Evolutionary conservation across 2,888 invertebrate species (phyloP), one percentile per base, ranked within the genome.

Genomic region (Dolichopus griseipennis): DNA sequence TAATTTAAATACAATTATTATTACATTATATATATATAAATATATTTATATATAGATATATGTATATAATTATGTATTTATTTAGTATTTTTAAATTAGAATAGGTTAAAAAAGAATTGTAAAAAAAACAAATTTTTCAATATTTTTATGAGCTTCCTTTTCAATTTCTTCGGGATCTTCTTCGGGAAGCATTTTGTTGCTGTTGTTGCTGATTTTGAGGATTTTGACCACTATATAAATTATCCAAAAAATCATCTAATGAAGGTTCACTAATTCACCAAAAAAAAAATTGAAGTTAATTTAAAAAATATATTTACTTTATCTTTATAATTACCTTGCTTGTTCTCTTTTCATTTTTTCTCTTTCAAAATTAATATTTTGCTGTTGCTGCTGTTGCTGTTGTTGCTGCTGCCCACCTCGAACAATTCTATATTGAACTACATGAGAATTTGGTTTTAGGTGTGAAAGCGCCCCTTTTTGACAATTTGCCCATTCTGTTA

Each of bases 401-500:
- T 80, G 78, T 66, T 79, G 79, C 65, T 80, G 79, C 68, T 80
- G 80, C 21, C 80, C 80, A 34, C 81, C 81, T 15, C 81, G 78
- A 52, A 81, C 81, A 73, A 81, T 81, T 63, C 81, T 79, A 75
- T 81, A 81, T 81, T 94, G 94, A 71, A 96, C 94, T 81, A 90
- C 89, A 83, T 96, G 95, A 70, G 92, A 91, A 83, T 95, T 93
- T 18, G 95, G 92, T 82, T 92, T 89, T 73, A 96, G 85, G 82
- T 95, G 95, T 34, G 81, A 78, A 62, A 81, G 72, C 6, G 82
- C 81, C n/a, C 81, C 81, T 69, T 81, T 81, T 69, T 96, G 95
- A 82, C 97, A 97, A 73, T 92, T 91, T 27, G 96, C 97, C 97
- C 97, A 97, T 82, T 96, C 95, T 65, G 95, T 96, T 75, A 97